Evolutionary conservation across 2,797 vertebrate genomes (phyloP).

Genomic region (Takifugu rubripes): DNA sequence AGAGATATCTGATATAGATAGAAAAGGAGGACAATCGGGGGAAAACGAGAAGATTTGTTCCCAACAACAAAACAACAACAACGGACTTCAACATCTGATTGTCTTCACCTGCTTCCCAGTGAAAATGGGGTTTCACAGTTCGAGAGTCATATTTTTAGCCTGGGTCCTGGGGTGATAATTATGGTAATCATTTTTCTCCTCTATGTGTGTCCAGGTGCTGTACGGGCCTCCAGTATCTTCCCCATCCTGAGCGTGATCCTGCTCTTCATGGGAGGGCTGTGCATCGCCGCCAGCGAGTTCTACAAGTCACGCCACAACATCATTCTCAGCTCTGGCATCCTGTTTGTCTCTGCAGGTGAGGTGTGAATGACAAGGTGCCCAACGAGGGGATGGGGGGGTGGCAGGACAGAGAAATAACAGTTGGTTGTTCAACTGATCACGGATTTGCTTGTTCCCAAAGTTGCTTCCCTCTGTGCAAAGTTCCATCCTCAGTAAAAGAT

Average conservation of each 20-base stretch:
- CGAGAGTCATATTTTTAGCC: not conserved
- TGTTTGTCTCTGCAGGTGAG: slow-evolving; percentile 95
- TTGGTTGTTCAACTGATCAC: no score
- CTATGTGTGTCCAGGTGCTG: slow-evolving; percentile 78
- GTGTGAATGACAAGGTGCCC: no score
- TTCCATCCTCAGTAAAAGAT: no score
- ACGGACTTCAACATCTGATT: no score
- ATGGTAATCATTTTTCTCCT: slow-evolving; percentile 1
- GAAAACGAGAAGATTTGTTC: no score
- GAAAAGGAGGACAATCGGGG: not conserved
- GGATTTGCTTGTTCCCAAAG: no score
- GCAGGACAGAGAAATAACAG: not conserved
- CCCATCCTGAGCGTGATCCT: slow-evolving; percentile 97
- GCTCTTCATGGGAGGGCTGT: slow-evolving; percentile 97
- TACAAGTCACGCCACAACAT: slow-evolving; percentile 99
- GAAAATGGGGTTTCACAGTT: no score
- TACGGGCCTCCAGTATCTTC: slow-evolving; percentile 96
- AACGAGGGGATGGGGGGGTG: not conserved
- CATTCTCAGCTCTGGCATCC: slow-evolving; percentile 96
- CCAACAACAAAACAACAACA: no score
- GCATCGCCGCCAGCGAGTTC: slow-evolving; percentile 97
- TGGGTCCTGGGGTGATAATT: not conserved
- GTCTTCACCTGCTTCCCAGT: no score
- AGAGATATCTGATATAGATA: slow-evolving; percentile 5
- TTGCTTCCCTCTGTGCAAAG: no score